These are phyloP conservation scores for Actinemys pallida DNA, from an alignment of 2,113 vertebrate species.

Conservation along the genomic window DNA sequence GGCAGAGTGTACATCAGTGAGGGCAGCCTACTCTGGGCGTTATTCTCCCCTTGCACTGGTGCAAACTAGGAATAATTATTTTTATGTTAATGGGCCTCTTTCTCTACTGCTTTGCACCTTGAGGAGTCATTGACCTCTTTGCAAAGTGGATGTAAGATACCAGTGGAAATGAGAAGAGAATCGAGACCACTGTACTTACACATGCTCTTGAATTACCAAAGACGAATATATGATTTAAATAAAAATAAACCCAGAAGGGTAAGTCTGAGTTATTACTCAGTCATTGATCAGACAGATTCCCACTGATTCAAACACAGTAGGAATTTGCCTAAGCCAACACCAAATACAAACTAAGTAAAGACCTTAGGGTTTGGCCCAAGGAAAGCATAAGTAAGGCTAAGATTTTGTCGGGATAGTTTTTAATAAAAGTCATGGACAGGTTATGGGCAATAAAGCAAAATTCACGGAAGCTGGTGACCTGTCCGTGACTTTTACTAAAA, in stretches of 20 bases:
- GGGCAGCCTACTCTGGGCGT: not conserved
- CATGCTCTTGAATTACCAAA: not conserved
- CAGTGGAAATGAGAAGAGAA: not conserved
- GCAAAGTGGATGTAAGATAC: not conserved
- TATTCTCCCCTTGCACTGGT: not conserved
- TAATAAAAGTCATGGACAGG: no score
- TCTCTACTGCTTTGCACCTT: not conserved
- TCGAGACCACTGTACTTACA: not conserved
- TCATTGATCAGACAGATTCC: not conserved
- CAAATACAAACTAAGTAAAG: not conserved
- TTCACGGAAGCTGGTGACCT: no score
- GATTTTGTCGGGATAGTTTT: no score
- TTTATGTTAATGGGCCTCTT: not conserved
- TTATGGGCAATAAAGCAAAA: no score
- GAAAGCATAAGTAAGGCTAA: not conserved
- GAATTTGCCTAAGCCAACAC: not conserved
- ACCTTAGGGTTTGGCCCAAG: not conserved
- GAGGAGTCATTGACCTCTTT: not conserved
- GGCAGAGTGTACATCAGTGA: not conserved
- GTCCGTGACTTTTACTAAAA: no score
- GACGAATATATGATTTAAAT: not conserved
- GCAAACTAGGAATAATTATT: not conserved
- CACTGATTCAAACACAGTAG: not conserved
- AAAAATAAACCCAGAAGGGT: not conserved
- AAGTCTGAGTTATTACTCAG: not conserved